Conservation (phyloP, 2,113 vertebrate species). For the Vulpes lagopus region DNA sequence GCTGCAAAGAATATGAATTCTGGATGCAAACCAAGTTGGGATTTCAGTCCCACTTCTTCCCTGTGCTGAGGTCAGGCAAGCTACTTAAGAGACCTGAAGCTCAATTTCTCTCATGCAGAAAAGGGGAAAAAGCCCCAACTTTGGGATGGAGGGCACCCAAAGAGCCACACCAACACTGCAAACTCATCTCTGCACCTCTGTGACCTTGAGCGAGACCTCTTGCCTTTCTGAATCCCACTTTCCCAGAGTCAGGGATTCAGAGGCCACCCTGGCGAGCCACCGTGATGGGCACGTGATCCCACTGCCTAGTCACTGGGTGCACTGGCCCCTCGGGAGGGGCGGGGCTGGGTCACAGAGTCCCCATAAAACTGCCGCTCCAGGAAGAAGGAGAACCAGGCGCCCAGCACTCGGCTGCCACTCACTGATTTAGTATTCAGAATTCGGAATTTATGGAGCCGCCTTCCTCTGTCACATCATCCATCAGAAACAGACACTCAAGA, state of each 20-base stretch:
- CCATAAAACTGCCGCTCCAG: background rate
- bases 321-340: background rate
- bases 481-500: slow-evolving; percentile 89
- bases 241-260: background rate
- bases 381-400: background rate
- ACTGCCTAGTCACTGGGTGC: rapidly evolving
- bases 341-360: slow-evolving; percentile 40
- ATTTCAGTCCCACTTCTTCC: background rate
- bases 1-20: background rate
- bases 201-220: background rate
- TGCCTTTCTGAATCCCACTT: background rate
- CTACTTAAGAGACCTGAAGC: background rate
- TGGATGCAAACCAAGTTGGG: background rate
- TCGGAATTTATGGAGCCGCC: slow-evolving; percentile 88
- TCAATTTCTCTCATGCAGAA: background rate
- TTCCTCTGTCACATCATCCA: slow-evolving; percentile 90
- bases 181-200: background rate
- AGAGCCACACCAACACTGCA: rapidly evolving
- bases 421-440: slow-evolving; percentile 90
- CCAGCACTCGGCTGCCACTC: slow-evolving; percentile 72
- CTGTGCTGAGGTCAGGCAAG: background rate
- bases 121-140: background rate
- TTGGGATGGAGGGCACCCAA: background rate
- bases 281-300: background rate
- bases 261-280: background rate